Conservation (phyloP, 2,113 vertebrate species). For the Helogale parvula region DNA sequence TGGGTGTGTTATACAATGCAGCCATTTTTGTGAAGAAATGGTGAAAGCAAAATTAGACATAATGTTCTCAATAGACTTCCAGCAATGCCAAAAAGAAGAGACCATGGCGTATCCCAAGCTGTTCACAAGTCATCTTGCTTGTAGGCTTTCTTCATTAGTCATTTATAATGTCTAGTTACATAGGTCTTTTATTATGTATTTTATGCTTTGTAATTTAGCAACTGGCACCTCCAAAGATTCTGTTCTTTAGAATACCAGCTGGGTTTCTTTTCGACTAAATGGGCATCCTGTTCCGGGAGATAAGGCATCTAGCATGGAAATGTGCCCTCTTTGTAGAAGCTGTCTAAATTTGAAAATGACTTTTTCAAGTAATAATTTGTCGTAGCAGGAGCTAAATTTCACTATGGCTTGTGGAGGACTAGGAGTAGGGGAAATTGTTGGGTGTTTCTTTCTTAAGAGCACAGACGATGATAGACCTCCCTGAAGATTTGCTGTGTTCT, state of each 20-base stretch:
- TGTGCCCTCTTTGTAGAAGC: constrained; percentile 44
- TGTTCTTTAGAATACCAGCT: constrained; percentile 52
- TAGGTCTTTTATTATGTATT: constrained; percentile 44
- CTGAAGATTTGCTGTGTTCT: neutral
- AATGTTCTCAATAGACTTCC: constrained; percentile 17
- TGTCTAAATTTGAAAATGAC: constrained; percentile 37
- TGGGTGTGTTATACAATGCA: neutral
- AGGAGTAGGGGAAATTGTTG: neutral
- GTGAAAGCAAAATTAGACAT: constrained; percentile 47
- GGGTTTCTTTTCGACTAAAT: constrained; percentile 46
- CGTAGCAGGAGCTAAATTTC: neutral
- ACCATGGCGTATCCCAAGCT: constrained; percentile 9
- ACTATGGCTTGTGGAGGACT: neutral
- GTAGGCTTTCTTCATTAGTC: constrained; percentile 44
- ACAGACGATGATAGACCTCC: neutral
- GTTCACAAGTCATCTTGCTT: neutral
- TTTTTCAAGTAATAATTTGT: constrained; percentile 60
- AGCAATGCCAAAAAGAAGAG: neutral
- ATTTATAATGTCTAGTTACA: constrained; percentile 55
- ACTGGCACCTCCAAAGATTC: neutral
- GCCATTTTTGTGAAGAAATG: constrained; percentile 42
- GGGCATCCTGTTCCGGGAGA: neutral
- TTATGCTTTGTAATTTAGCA: neutral
- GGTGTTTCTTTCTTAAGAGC: constrained; percentile 25
- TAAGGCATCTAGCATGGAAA: constrained; percentile 18